Evolutionary conservation across 2,888 invertebrate genomes (phyloP).

Genomic region (Choreutis nemorana): DNA sequence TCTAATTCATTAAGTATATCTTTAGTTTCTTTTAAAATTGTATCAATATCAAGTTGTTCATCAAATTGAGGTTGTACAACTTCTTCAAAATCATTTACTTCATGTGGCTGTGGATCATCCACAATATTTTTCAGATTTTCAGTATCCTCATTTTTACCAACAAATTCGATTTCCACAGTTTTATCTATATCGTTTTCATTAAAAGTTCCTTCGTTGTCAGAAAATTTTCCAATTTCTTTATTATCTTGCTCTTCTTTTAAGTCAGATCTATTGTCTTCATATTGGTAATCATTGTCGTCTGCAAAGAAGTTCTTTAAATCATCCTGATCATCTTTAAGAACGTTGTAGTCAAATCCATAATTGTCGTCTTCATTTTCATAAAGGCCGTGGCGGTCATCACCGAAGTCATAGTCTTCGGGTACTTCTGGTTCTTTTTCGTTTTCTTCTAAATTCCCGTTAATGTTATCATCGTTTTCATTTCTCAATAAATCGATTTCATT

Average conservation of each 20-base stretch:
- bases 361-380: too few relatives aligned
- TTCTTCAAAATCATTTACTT: slow-evolving; percentile 5
- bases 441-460: too few relatives aligned
- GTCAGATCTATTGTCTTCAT: slow-evolving; percentile 37
- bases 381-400: too few relatives aligned
- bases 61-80: background rate
- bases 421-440: too few relatives aligned
- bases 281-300: slow-evolving; percentile 25
- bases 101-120: too few relatives aligned
- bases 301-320: too few relatives aligned
- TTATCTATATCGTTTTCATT: too few relatives aligned
- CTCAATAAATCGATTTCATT: slow-evolving; percentile 9
- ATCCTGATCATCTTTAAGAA: too few relatives aligned
- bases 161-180: slow-evolving; percentile 1
- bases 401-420: too few relatives aligned
- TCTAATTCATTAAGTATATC: slow-evolving; percentile 10
- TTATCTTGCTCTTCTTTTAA: slow-evolving; percentile 13
- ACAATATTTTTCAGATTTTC: background rate
- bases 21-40: slow-evolving; percentile 11
- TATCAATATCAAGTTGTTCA: background rate
- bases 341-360: too few relatives aligned
- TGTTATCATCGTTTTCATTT: slow-evolving; percentile 7
- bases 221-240: slow-evolving; percentile 1
- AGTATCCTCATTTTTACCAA: slow-evolving; percentile 5
- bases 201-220: slow-evolving; percentile 6